Evolutionary conservation across 2,797 vertebrate genomes (phyloP).

Genomic region (Sarcophilus harrisii): DNA sequence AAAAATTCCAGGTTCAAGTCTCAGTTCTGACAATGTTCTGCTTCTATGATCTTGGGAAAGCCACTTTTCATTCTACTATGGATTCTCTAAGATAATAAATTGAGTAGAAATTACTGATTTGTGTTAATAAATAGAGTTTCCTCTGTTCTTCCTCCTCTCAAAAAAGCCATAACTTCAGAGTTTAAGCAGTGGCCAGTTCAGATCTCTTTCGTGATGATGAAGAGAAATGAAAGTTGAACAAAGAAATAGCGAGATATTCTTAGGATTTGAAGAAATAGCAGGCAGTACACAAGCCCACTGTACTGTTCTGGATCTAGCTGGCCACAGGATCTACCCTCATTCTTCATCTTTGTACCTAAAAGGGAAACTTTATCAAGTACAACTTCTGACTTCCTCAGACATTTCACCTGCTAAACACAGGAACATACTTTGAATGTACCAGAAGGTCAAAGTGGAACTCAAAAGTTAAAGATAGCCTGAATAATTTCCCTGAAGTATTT

Average conservation of each 20-base stretch:
- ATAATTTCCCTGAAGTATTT: constrained; percentile 13
- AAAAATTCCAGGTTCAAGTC: not conserved
- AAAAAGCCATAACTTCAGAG: not conserved
- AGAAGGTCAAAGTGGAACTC: constrained; percentile 21
- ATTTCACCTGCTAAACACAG: constrained; percentile 32
- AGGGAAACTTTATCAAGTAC: constrained; percentile 16
- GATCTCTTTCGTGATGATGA: not conserved
- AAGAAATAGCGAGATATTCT: not conserved
- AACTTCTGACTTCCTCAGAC: not conserved
- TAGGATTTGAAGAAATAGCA: not conserved
- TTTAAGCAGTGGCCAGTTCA: not conserved
- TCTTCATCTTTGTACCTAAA: not conserved
- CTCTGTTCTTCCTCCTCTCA: not conserved
- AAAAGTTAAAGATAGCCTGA: not conserved
- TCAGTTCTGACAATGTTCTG: not conserved
- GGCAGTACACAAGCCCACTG: not conserved
- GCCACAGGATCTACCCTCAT: not conserved
- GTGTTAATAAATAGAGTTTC: not conserved
- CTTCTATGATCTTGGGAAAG: not conserved
- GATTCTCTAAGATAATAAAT: not conserved
- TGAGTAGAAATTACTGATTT: not conserved
- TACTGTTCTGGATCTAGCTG: not conserved
- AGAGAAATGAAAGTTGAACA: not conserved
- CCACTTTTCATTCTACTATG: not conserved
- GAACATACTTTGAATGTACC: not conserved